These are phyloP conservation scores for Drosophila mayri DNA, from an alignment of 1,140 invertebrate species.

Conservation along the genomic window DNA sequence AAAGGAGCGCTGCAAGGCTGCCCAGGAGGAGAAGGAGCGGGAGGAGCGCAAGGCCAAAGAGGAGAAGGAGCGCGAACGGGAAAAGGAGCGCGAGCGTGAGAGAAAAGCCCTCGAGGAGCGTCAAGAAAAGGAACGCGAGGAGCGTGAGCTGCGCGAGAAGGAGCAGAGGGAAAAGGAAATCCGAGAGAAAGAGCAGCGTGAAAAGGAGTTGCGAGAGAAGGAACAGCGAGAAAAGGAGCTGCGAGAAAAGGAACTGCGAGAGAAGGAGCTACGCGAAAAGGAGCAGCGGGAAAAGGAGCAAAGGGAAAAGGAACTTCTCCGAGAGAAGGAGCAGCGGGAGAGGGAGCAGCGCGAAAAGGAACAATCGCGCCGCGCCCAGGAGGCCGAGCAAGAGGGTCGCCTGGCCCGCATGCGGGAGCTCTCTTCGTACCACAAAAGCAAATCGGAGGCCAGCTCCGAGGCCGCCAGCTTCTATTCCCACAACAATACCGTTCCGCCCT, in stretches of 20 bases:
- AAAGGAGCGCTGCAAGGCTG: conserved; percentile 48
- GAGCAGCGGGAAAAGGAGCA: neutral
- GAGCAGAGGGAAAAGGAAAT: conserved; percentile 73
- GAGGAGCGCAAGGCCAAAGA: conserved; percentile 76
- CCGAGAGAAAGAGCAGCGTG: conserved; percentile 76
- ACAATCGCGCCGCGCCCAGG: conserved; percentile 13
- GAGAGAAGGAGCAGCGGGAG: conserved; percentile 43
- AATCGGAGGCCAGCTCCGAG: conserved; percentile 58
- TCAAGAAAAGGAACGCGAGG: conserved; percentile 72
- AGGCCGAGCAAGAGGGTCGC: conserved; percentile 53
- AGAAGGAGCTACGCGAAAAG: neutral
- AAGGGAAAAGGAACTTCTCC: conserved; percentile 38
- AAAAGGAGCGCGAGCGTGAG: conserved; percentile 56
- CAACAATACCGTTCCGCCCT: conserved; percentile 37
- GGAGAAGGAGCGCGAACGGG: conserved; percentile 63
- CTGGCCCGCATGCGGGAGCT: conserved; percentile 69
- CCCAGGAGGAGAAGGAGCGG: conserved; percentile 68
- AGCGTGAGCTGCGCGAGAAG: conserved; percentile 81
- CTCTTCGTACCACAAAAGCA: conserved; percentile 69
- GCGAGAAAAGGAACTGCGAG: conserved; percentile 50
- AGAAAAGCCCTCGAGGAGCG: conserved; percentile 84
- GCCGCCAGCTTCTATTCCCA: conserved; percentile 61
- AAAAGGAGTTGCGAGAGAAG: conserved; percentile 84
- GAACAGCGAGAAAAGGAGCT: conserved; percentile 46
- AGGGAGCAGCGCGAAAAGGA: conserved; percentile 51